Base-by-base conservation (phyloP, 2,113 vertebrate species). In the Dendrocopos noguchii region DNA sequence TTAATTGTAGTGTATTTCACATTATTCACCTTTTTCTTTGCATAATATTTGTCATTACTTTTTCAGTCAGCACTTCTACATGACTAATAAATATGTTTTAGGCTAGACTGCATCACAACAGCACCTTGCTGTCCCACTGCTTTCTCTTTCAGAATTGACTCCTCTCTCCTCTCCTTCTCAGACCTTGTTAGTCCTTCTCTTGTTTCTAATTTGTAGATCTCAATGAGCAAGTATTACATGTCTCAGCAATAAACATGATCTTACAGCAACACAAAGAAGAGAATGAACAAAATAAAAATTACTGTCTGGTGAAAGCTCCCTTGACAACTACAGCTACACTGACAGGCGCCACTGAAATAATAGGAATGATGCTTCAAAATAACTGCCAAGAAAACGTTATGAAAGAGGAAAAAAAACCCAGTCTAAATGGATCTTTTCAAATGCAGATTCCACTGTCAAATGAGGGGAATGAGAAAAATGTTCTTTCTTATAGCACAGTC, bases 291-390 rank as follows among this genome's bases (percentile, higher is more conserved):
- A 93, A 92, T 91, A 90, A 89, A 93, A 94, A 90, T 91, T 57
- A 80, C 70, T 73, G 82, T 91, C 87, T 91, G 74, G 53, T 90
- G 94, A 95, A 87, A 91, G 87, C 73, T 95, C 66, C 67, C 79
- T 92, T 96, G 94, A 97, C 93, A 95, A 91, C 92, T 95, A 71
- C 87, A 90, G 73, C 76, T 90, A 87, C 85, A 79, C 80, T 94
- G 93, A 96, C 82, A 96, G 91, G 94, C 91, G 65, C 93, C 89
- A 84, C 82, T 91, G 87, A 95, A 97, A 96, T 95, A 95, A 96
- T 60, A 96, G 66, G 56, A 93, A 77, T 12, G 84, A 94, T 94
- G 91, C 93, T 92, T 92, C 94, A 90, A 95, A 92, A 96, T 82
- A 96, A 93, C 76, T 93, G 89, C 91, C 96, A 95, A 92, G 89